Conservation (phyloP, 2,888 invertebrate species). For the Netelia melanura region DNA sequence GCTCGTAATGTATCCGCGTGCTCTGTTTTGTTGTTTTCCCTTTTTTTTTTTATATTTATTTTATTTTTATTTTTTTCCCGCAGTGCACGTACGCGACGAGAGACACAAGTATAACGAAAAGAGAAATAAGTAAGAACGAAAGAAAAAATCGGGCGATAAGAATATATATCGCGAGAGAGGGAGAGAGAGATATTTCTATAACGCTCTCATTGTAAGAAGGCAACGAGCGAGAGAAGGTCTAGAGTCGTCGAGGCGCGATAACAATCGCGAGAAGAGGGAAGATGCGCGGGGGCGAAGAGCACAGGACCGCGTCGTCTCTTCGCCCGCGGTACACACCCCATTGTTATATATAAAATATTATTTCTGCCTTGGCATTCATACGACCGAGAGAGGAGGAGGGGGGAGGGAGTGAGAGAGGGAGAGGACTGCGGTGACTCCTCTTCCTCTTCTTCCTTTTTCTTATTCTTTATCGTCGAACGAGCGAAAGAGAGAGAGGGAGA, state of each 20-base stretch:
- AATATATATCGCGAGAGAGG: slow-evolving; percentile 34
- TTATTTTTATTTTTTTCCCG: background rate
- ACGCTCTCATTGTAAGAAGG: slow-evolving; percentile 64
- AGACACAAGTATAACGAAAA: slow-evolving; percentile 62
- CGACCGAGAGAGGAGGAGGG: slow-evolving; percentile 65
- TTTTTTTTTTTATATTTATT: background rate
- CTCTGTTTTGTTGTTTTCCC: background rate
- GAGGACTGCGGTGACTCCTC: slow-evolving; percentile 65
- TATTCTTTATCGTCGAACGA: slow-evolving; percentile 52
- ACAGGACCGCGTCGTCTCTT: slow-evolving; percentile 46
- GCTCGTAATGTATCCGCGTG: slow-evolving; percentile 51
- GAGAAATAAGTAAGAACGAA: slow-evolving; percentile 14
- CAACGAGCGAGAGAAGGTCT: slow-evolving; percentile 63
- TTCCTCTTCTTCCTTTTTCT: slow-evolving; percentile 54
- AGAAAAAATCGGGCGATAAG: slow-evolving; percentile 49
- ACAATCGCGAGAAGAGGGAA: slow-evolving; percentile 77
- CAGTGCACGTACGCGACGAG: slow-evolving; percentile 27
- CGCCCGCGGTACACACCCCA: slow-evolving; percentile 68
- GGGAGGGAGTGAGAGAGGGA: slow-evolving; percentile 37
- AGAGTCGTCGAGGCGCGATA: slow-evolving; percentile 75
- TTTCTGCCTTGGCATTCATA: slow-evolving; percentile 80
- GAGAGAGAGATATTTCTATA: slow-evolving; percentile 59
- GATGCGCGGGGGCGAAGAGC: slow-evolving; percentile 68
- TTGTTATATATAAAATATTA: slow-evolving; percentile 83
- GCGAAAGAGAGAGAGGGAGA: slow-evolving; percentile 13